A percentile compares a stretch with the other conserved stretches of the same genome.
phyloP scores from a whole-genome alignment of 2,888 invertebrate genomes.

The Pomacea canaliculata region DNA sequence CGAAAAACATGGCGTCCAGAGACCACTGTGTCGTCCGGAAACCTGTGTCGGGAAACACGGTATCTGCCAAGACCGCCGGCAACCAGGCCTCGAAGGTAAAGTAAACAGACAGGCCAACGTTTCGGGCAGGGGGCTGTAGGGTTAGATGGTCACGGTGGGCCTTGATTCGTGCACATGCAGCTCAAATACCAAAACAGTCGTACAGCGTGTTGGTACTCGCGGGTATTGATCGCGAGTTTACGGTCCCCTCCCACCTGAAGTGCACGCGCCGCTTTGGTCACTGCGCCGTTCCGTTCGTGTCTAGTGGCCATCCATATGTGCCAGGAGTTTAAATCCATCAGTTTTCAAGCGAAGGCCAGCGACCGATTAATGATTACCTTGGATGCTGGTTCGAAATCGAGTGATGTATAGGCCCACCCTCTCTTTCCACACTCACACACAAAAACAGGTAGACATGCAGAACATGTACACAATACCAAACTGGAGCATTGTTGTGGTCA shows the following conservation, averaged over 20 bases:
- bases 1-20: constrained; percentile 23
- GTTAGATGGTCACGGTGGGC: neutral
- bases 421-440: too few species aligned
- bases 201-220: neutral
- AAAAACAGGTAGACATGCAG: too few species aligned
- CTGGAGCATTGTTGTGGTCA: too few species aligned
- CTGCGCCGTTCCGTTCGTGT: neutral
- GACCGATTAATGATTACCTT: too few species aligned
- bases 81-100: constrained; percentile 20
- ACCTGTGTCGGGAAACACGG: constrained; percentile 9
- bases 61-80: neutral
- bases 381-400: too few species aligned
- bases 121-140: neutral
- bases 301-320: too few species aligned
- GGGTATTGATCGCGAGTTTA: neutral
- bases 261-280: neutral
- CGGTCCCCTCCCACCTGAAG: constrained; percentile 7
- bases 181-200: neutral
- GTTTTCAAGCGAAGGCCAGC: too few species aligned
- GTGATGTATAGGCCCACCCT: too few species aligned
- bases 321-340: too few species aligned
- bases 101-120: neutral
- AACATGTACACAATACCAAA: too few species aligned
- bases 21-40: constrained; percentile 3
- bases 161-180: neutral